Conservation (phyloP, 2,888 invertebrate species). For the Ophioninae sp. region DNA sequence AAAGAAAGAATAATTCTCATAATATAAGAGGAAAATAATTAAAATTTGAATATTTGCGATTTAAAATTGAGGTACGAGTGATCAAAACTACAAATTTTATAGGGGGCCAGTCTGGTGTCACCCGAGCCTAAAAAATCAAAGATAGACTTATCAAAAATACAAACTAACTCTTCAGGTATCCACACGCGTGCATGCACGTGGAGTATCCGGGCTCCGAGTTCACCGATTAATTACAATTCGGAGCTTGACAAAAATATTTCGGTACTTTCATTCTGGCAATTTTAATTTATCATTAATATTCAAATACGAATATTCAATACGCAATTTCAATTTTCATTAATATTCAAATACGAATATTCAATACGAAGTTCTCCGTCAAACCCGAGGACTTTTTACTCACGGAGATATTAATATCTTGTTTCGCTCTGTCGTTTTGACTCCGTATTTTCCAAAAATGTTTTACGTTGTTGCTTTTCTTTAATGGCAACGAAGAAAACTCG, state of each 20-base stretch:
- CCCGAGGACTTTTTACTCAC: no score
- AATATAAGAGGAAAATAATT: constrained; percentile 60
- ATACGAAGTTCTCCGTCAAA: no score
- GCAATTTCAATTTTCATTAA: no score
- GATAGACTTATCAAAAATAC: constrained; percentile 76
- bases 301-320: no score
- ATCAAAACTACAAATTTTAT: constrained; percentile 68
- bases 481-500: no score
- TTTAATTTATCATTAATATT: no score
- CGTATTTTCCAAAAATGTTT: no score
- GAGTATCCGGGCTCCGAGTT: background rate
- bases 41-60: constrained; percentile 61
- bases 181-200: constrained; percentile 17
- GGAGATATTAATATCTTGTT: no score
- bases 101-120: constrained; percentile 77
- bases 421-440: no score
- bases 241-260: background rate
- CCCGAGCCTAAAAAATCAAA: constrained; percentile 81
- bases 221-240: no score
- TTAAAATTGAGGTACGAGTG: constrained; percentile 50
- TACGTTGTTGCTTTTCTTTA: no score
- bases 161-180: constrained; percentile 59
- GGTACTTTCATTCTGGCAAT: background rate
- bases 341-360: no score
- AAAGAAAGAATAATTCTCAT: constrained; percentile 66